These are phyloP conservation scores for Cybosia mesomella DNA, from an alignment of 2,888 invertebrate species.

Conservation along the genomic window DNA sequence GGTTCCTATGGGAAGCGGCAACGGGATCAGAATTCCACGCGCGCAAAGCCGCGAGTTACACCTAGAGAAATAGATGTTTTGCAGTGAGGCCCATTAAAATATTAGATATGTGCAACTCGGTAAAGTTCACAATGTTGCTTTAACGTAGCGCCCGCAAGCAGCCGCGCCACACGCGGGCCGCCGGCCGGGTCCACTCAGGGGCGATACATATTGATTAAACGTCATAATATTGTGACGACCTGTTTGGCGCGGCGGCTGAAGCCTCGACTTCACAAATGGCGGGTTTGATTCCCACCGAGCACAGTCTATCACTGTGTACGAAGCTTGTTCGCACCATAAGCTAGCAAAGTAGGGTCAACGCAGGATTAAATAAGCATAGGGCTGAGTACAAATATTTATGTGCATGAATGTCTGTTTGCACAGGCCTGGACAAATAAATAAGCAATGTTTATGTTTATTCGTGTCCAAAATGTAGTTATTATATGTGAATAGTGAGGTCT, in stretches of 20 bases:
- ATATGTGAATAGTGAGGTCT: background rate
- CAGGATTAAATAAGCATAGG: background rate
- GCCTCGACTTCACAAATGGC: background rate
- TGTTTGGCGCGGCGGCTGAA: too few relatives aligned
- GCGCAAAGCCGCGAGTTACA: background rate
- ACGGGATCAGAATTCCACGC: too few relatives aligned
- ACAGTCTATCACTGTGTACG: background rate
- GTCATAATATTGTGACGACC: background rate
- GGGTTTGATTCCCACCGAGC: background rate
- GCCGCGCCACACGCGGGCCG: too few relatives aligned
- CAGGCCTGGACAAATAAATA: background rate
- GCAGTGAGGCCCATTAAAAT: background rate
- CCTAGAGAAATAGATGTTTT: background rate
- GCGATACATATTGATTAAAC: background rate
- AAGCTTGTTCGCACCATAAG: background rate
- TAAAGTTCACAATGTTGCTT: conserved; percentile 10
- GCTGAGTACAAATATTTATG: background rate
- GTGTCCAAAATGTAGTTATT: background rate
- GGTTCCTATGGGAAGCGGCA: too few relatives aligned
- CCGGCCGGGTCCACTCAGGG: too few relatives aligned
- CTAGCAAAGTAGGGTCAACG: background rate
- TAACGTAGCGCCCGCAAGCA: too few relatives aligned
- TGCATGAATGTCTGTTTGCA: background rate
- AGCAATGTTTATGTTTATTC: background rate
- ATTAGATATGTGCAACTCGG: conserved; percentile 11